These are phyloP conservation scores for Coturnix japonica DNA, from an alignment of 2,113 vertebrate genomes.

Conservation along the genomic window DNA sequence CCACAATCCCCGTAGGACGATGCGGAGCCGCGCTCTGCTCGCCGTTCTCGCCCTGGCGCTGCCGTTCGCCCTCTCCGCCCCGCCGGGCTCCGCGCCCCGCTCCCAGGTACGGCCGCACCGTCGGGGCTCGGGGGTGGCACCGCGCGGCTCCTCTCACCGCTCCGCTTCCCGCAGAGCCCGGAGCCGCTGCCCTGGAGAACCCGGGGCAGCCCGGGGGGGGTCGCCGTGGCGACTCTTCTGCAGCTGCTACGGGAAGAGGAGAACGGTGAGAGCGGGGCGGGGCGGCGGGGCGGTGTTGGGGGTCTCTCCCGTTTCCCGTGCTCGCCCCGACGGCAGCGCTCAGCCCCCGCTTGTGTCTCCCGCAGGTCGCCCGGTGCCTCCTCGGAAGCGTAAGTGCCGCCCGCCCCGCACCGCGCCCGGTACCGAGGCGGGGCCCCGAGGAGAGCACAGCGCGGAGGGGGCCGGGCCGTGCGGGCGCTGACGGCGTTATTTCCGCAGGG, in stretches of 20 bases:
- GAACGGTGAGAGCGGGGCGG: background rate
- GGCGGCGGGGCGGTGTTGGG: no score
- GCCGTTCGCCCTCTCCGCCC: background rate
- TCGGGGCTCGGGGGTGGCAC: background rate
- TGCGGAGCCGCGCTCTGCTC: background rate
- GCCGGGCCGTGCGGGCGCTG: background rate
- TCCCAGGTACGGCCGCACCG: background rate
- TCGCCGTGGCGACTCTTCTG: background rate
- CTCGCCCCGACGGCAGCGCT: background rate
- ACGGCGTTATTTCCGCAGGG: slow-evolving; percentile 72
- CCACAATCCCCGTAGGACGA: background rate
- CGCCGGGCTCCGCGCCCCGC: background rate
- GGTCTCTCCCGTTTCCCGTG: no score
- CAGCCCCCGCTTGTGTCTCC: background rate
- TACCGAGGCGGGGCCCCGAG: background rate
- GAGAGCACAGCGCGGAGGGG: background rate
- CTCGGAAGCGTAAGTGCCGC: slow-evolving; percentile 78
- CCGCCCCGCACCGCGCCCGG: background rate
- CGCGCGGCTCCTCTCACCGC: background rate
- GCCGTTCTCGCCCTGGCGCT: slow-evolving; percentile 4
- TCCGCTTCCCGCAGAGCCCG: background rate
- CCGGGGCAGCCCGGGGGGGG: background rate
- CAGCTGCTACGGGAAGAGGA: slow-evolving; percentile 9
- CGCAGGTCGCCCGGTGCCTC: slow-evolving; percentile 65
- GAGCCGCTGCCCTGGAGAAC: background rate